Evolutionary conservation across 2,888 invertebrate genomes (phyloP).

Genomic region (Agriopis marginaria): DNA sequence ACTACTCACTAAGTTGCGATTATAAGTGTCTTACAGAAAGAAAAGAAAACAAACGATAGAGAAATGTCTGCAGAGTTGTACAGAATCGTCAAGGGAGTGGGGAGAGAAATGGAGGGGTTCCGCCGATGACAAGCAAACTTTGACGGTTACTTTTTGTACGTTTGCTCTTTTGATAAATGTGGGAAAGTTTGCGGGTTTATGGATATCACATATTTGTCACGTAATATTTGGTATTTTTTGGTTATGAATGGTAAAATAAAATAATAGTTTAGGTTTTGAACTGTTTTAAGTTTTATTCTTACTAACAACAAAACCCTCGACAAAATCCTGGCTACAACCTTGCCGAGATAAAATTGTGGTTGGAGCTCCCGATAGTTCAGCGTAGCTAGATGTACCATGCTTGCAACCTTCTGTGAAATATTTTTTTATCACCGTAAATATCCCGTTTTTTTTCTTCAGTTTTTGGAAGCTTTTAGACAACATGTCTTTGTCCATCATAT

Average conservation of each 20-base stretch:
- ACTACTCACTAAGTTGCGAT: constrained; percentile 11
- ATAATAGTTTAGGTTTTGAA: not conserved
- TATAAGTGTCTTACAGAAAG: constrained; percentile 19
- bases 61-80: constrained; percentile 27
- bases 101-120: constrained; percentile 31
- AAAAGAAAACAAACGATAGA: constrained; percentile 22
- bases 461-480: too few relatives aligned
- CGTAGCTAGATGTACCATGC: too few relatives aligned
- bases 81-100: constrained; percentile 34
- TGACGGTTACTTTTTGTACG: constrained; percentile 15
- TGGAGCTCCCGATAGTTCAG: too few relatives aligned
- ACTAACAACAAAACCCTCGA: too few relatives aligned
- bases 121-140: constrained; percentile 26
- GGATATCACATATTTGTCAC: constrained; percentile 18
- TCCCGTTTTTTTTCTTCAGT: too few relatives aligned
- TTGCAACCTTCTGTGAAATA: too few relatives aligned
- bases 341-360: too few relatives aligned
- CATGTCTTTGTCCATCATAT: too few relatives aligned
- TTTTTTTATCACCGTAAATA: too few relatives aligned
- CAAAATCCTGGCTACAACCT: too few relatives aligned
- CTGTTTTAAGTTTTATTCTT: not conserved
- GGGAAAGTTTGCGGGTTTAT: constrained; percentile 16
- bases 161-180: constrained; percentile 19
- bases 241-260: not conserved
- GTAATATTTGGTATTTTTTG: not conserved